Percentiles rank a stretch among this genome's conserved stretches.
phyloP scores from a whole-genome alignment of 2,113 vertebrate genomes.

The Sula dactylatra region DNA sequence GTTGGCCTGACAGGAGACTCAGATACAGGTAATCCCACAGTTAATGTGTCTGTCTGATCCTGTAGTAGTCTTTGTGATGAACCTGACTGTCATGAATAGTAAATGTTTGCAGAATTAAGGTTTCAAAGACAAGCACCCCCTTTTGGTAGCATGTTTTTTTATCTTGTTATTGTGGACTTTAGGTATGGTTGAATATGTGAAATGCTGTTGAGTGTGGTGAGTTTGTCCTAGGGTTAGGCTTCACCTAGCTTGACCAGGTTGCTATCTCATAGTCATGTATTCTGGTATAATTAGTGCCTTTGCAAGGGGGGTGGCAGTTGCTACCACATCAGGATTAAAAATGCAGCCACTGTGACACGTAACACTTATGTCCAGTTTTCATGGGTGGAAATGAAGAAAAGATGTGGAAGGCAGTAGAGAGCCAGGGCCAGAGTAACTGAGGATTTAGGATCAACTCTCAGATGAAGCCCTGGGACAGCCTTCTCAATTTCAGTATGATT shows the following conservation, averaged over 20 bases:
- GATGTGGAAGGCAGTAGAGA: neutral
- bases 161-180: neutral
- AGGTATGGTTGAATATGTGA: neutral
- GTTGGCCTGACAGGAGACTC: neutral
- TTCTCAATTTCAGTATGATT: neutral
- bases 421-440: neutral
- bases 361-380: neutral
- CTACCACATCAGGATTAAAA: neutral
- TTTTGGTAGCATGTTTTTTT: neutral
- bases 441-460: neutral
- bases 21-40: neutral
- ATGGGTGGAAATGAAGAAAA: neutral
- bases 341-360: neutral
- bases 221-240: neutral
- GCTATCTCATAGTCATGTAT: rapidly evolving
- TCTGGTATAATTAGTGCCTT: neutral
- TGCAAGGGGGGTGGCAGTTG: neutral
- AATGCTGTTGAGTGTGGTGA: neutral
- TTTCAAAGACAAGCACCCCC: neutral
- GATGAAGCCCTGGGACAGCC: neutral
- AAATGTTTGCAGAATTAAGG: neutral
- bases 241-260: neutral
- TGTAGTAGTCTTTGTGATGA: neutral
- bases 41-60: neutral
- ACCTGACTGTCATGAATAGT: neutral